These are phyloP conservation scores for Palaemon carinicauda DNA, from an alignment of 1,140 invertebrate species.

Conservation along the genomic window DNA sequence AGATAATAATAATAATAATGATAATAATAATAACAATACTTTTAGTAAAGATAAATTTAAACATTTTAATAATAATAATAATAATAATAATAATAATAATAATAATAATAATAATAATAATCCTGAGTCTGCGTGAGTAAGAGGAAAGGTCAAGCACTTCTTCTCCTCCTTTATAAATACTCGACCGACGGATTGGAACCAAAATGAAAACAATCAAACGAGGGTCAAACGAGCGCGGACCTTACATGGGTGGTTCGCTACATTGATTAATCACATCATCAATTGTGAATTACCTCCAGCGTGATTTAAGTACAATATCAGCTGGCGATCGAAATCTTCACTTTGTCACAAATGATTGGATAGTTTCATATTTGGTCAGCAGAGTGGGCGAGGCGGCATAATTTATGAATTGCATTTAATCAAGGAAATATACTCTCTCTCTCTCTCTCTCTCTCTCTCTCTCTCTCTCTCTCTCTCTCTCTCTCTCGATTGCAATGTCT, in stretches of 20 bases:
- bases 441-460: neutral
- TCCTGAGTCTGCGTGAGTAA: no score
- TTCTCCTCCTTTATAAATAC: no score
- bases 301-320: conserved; percentile 57
- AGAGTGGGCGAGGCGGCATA: neutral
- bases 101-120: no score
- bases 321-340: conserved; percentile 52
- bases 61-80: no score
- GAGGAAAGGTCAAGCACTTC: no score
- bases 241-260: conserved; percentile 41
- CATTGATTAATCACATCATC: conserved; percentile 53
- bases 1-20: no score
- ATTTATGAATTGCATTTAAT: conserved; percentile 45
- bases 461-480: no score
- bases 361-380: conserved; percentile 50
- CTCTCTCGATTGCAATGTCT: no score
- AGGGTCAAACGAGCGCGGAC: conserved; percentile 18
- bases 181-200: neutral
- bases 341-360: conserved; percentile 52
- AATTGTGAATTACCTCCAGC: conserved; percentile 52
- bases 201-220: conserved; percentile 50
- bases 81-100: no score
- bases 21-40: no score
- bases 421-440: neutral
- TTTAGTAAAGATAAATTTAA: no score